Base-by-base conservation (phyloP, 30 jellyfish, hydroid and myxozoan species). In the Aurelia sp. region DNA sequence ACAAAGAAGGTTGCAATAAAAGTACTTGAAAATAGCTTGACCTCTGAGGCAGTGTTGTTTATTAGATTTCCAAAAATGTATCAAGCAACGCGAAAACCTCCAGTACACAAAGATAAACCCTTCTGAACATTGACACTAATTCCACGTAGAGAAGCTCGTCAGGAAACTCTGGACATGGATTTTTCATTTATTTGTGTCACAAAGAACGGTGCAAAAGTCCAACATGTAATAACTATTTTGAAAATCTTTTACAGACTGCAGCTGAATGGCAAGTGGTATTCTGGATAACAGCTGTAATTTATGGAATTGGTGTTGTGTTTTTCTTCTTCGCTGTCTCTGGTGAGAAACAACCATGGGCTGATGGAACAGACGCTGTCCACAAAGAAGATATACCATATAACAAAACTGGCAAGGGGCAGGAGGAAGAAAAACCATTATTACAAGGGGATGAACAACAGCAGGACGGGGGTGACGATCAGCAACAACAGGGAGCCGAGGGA, bases 341-440 rank as follows among this genome's bases (percentile, higher is more conserved):
- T n/a, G 98, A 96, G 66, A 91, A 87, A 79, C 99, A 96, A 73
- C 97, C 97, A n/a, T 96, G 99, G 99, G 97, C 97, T 15, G 98
- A 90, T 61, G 92, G 96, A 6, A 62, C 74, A 22, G 59, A 50
- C 0, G 84, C 96, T 11, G 84, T 57, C 9, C 96, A 87, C 84
- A 78, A 87, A 58, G 89, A 87, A 59, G 85, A 87, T 44, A 87
- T 78, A 41, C 96, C 96, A 11, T 87, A 87, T 30, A 67, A 90
- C 4, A 78, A 87, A 19, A 30, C 71, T 1, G 96, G 84, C n/a
- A 69, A 77, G 11, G 66, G 68, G 7, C 18, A 44, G 55, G 96
- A 77, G 44, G 89, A 78, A 72, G 89, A 87, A 30, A 77, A 62
- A 3, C 96, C 96, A 17, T 66, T 87, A 41, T 19, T 87, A 22